Evolutionary conservation across 1,140 invertebrate species (phyloP), one percentile per base, ranked within the genome.

Genomic region (Dufourea novaeangliae): DNA sequence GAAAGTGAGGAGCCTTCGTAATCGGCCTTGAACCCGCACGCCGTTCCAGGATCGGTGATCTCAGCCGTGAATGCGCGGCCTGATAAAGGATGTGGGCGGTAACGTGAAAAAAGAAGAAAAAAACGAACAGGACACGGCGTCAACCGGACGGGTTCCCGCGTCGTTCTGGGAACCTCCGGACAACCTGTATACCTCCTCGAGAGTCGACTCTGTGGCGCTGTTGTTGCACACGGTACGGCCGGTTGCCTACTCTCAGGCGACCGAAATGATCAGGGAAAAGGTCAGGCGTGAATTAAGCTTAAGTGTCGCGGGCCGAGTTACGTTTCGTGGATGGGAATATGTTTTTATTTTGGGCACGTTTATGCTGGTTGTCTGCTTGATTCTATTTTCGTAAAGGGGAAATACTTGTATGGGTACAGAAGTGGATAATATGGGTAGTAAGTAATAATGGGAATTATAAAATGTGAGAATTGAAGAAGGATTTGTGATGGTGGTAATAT

Each of bases 21-120:
- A 84, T 84, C 77, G 81, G 71, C 81, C 82, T 84, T 84, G 82
- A 84, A 84, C 82, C 54, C 63, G 64, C 50, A 41, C 44, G n/a
- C 1, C 12, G 41, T 11, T 34, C 63, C 66, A 84, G 81, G 77
- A 84, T 84, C 81, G 77, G 64, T 83, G 81, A 84, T 84, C 81
- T 80, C 82, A 72, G 73, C 44, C 56, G 62, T 41, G 34, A 83
- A 83, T 76, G 54, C 67, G 62, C 72, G n/a, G n/a, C 54, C 61
- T 68, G 62, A 67, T 46, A 69, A 75, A 83, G 39, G 34, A 68
- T 39, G 77, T 69, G 50, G 77, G 77, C 77, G 77, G 66, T 52
- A n/a, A n/a, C n/a, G n/a, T 41, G 70, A 34, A 62, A 56, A 78
- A 61, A 52, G 61, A 61, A 14, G 57, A 78, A 32, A 14, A 44